These are phyloP conservation scores for Sweltsa coloradensis DNA, from an alignment of 1,140 invertebrate genomes.

Conservation along the genomic window DNA sequence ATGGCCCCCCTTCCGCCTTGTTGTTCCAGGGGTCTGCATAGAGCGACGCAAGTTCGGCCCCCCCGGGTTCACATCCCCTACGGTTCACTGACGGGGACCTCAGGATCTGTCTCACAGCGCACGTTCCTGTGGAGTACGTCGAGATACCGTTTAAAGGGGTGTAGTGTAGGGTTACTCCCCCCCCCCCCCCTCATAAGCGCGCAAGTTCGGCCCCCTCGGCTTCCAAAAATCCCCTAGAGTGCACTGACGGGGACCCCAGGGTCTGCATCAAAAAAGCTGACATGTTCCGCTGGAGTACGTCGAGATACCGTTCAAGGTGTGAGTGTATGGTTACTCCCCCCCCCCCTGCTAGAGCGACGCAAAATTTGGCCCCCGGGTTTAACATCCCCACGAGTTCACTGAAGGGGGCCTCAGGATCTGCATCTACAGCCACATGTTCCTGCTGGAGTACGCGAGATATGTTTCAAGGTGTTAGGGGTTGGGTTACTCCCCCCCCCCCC, in stretches of 20 bases:
- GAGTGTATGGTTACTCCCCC: too few species aligned
- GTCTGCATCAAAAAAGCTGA: constrained; percentile 55
- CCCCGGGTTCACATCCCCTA: constrained; percentile 55
- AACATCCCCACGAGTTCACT: constrained; percentile 53
- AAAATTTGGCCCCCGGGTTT: constrained; percentile 64
- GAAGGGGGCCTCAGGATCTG: too few species aligned
- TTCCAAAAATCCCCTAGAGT: too few species aligned
- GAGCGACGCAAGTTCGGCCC: constrained; percentile 61
- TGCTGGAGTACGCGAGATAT: constrained; percentile 45
- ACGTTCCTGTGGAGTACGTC: constrained; percentile 53
- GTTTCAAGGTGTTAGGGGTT: constrained; percentile 55
- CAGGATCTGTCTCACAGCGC: too few species aligned
- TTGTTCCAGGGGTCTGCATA: constrained; percentile 57
- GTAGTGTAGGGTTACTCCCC: not conserved
- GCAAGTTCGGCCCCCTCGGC: too few species aligned
- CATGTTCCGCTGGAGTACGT: too few species aligned
- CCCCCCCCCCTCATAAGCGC: too few species aligned
- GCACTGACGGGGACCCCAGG: constrained; percentile 58
- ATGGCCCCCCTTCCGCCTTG: constrained; percentile 47
- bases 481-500: too few species aligned
- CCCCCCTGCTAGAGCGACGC: constrained; percentile 50
- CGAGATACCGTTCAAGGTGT: too few species aligned
- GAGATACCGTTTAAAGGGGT: constrained; percentile 49
- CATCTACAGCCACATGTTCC: constrained; percentile 48
- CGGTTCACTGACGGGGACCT: too few species aligned